Base-by-base conservation (phyloP, 2,113 vertebrate genomes). In the Sceloporus undulatus region DNA sequence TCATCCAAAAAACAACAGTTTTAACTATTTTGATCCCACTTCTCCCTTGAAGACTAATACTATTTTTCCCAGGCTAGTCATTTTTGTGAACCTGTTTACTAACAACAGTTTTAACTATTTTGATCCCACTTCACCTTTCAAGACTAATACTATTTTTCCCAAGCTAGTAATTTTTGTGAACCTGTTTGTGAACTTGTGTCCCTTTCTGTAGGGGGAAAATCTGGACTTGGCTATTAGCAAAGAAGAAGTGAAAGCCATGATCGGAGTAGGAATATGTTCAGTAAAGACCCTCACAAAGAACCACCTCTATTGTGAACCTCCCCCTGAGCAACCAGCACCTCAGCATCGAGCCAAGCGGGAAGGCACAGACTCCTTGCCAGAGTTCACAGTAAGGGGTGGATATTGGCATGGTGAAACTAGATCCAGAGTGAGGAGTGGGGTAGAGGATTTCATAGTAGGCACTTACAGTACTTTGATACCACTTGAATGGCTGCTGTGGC, bases 251-350 rank as follows among this genome's bases (percentile, higher is more conserved):
- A 96, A 98, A 92, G 99, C 99, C 78, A 96, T 98, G 96, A 98
- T 99, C 9, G 99, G 99, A 19, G 97, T 98, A 0, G 98, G 98
- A 0, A 92, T 97, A 86, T 99, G 99, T 29, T 95, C 97, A 14
- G 98, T 99, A 84, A 99, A 99, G 97, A 99, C 99, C 0, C 95
- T 99, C 79, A 99, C 99, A 54, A 97, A 96, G 88, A 97, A 98
- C 94, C 98, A 99, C 86, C 97, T 99, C 19, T 99, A 99, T 95
- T 99, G 99, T 0, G 98, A 99, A 88, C 99, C 99, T 0, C 99
- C 99, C 0, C 89, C 96, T 0, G 98, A 98, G 95, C 98, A 99
- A 95, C 99, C 98, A 0, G 86, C 96, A 1, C 97, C 98, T 0
- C 95, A 89, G 42, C 93, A 95, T 29, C 95, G 96, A 48, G 96